Evolutionary conservation across 2,113 vertebrate species (phyloP).

Genomic region (Tupaia chinensis): DNA sequence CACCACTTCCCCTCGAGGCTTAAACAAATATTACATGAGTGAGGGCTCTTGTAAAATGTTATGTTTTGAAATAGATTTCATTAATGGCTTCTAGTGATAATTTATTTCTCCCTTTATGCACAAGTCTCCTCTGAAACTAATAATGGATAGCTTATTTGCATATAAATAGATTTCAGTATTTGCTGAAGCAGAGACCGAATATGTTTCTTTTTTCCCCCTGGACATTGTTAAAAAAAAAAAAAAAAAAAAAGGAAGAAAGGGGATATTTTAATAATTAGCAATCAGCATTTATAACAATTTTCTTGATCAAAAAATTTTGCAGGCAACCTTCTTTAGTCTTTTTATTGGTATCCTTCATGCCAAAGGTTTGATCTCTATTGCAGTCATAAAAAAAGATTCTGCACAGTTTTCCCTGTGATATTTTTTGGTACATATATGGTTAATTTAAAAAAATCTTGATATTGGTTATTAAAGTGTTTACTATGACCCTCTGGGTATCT

Average conservation of each 20-base stretch:
- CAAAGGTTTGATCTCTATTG: constrained; percentile 51
- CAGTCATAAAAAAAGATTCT: constrained; percentile 23
- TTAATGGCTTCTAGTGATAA: constrained; percentile 93
- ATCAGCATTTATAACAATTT: constrained; percentile 79
- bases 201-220: constrained; percentile 62
- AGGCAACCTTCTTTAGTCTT: constrained; percentile 5
- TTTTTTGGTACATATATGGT: constrained; percentile 38
- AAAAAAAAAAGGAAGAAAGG: not conserved
- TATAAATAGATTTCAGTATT: constrained; percentile 96
- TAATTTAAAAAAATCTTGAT: constrained; percentile 53
- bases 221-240: constrained; percentile 72
- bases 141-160: constrained; percentile 94
- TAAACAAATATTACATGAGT: constrained; percentile 92
- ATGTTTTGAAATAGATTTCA: constrained; percentile 93
- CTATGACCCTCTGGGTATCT: not conserved
- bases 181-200: constrained; percentile 88
- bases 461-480: constrained; percentile 46
- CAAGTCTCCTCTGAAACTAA: constrained; percentile 89
- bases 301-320: constrained; percentile 68
- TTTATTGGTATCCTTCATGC: constrained; percentile 56
- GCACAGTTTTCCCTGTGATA: constrained; percentile 12
- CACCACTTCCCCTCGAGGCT: constrained; percentile 86
- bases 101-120: constrained; percentile 92
- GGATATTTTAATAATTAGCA: constrained; percentile 83
- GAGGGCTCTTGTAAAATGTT: constrained; percentile 90